Evolutionary conservation across 2,888 invertebrate species (phyloP), one percentile per base, ranked within the genome.

Genomic region (Eupeodes luniger): DNA sequence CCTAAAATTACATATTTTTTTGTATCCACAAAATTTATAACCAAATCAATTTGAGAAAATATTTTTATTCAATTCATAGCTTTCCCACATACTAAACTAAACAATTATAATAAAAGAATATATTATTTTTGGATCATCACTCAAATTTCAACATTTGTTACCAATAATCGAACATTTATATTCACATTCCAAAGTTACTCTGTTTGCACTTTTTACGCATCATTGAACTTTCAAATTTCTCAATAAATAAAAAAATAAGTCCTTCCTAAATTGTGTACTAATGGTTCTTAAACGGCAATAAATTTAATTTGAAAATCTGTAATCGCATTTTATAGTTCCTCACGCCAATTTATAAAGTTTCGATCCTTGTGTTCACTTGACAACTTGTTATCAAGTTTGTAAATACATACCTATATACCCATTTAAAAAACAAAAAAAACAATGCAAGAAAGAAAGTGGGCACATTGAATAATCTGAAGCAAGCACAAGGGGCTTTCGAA

Each of bases 251-350:
- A 57, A 53, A 55, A 47, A 69, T 62, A 69, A 79, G 55, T 82
- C 57, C 66, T 66, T 47, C 16, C 59, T 40, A 51, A 75, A 70
- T 76, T 86, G 47, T 62, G 64, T 64, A 64, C 62, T 74, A 74
- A 86, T 86, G 74, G 78, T 62, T 57, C 74, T 55, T 53, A 66
- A 59, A 36, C n/a, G n/a, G 57, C 69, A 57, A 76, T 82, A 82
- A 77, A 77, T 75, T 80, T 10, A 44, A 27, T 44, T 19, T 44
- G 9, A 4, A 47, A 70, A 53, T 61, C 59, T 81, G 12, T 44
- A 69, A 70, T 64, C 12, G 55, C 12, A 69, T 67, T 59, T n/a
- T 47, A 9, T n/a, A 62, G 59, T 67, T 69, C 69, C 55, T 59
- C 49, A 78, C 59, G 78, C 72, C 36, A 53, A 62, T 59, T 70